phyloP scores from a whole-genome alignment of 1,140 invertebrate species.

The Atta texana region DNA sequence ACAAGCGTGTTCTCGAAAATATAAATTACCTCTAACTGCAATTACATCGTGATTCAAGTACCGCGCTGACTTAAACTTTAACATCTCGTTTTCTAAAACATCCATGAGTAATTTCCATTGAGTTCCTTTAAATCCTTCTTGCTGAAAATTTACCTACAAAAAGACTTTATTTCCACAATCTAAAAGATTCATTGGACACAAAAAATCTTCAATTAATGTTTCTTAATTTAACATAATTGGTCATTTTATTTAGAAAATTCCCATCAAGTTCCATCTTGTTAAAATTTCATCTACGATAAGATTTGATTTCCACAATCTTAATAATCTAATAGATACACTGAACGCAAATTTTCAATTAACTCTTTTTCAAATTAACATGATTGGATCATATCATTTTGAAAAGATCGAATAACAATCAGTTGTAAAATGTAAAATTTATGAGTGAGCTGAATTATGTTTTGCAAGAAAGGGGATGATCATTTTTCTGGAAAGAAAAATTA shows the following conservation, averaged over 20 bases:
- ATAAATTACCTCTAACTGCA: slow-evolving; percentile 41
- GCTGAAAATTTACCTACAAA: not conserved
- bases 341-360: too few species aligned
- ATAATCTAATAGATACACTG: too few species aligned
- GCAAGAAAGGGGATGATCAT: not conserved
- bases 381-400: too few species aligned
- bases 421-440: not conserved
- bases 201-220: not conserved
- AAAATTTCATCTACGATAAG: too few species aligned
- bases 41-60: slow-evolving; percentile 5
- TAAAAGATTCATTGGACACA: not conserved
- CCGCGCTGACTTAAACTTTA: not conserved
- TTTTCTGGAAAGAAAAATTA: not conserved
- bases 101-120: not conserved
- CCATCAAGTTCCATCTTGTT: too few species aligned
- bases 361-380: too few species aligned
- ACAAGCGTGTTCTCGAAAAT: slow-evolving; percentile 42
- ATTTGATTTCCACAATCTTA: too few species aligned
- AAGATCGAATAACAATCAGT: not conserved
- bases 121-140: not conserved
- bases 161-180: not conserved
- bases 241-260: not conserved
- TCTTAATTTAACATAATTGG: not conserved
- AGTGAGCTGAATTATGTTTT: not conserved
- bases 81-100: not conserved